Evolutionary conservation across 2,888 invertebrate genomes (phyloP).

Genomic region (Atethmia centrago): DNA sequence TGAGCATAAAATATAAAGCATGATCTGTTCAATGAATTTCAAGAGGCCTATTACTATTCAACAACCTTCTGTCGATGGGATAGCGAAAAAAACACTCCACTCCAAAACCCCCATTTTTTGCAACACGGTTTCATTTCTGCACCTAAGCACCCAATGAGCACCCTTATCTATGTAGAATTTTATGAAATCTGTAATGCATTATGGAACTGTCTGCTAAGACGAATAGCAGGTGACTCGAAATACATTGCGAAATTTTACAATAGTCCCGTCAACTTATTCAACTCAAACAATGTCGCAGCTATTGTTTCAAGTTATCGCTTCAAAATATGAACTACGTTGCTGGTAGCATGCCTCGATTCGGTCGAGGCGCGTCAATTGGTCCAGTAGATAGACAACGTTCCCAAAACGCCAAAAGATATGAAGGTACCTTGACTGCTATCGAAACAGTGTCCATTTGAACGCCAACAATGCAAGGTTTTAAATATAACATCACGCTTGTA

Average conservation of each 20-base stretch:
- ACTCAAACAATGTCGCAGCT: neutral
- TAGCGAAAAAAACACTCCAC: constrained; percentile 25
- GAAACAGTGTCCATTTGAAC: neutral
- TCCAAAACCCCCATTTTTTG: constrained; percentile 14
- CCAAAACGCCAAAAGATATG: neutral
- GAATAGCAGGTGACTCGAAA: neutral
- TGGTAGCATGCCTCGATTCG: neutral
- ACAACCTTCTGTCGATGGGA: neutral
- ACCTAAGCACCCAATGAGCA: constrained; percentile 28
- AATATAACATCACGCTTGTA: neutral
- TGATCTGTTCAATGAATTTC: constrained; percentile 39
- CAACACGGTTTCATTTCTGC: constrained; percentile 36
- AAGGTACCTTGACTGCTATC: neutral
- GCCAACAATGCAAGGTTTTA: neutral
- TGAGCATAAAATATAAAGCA: constrained; percentile 26
- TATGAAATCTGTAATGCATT: constrained; percentile 34
- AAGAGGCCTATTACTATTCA: constrained; percentile 32
- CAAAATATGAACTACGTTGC: neutral
- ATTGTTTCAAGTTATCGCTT: neutral
- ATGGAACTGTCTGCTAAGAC: constrained; percentile 31
- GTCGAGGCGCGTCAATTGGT: neutral
- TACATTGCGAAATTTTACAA: constrained; percentile 30
- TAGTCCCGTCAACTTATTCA: neutral
- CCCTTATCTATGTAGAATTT: constrained; percentile 26
- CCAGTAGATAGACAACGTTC: neutral